phyloP scores from a whole-genome alignment of 92 coral and sea anemone species.

The Porites evermanni region DNA sequence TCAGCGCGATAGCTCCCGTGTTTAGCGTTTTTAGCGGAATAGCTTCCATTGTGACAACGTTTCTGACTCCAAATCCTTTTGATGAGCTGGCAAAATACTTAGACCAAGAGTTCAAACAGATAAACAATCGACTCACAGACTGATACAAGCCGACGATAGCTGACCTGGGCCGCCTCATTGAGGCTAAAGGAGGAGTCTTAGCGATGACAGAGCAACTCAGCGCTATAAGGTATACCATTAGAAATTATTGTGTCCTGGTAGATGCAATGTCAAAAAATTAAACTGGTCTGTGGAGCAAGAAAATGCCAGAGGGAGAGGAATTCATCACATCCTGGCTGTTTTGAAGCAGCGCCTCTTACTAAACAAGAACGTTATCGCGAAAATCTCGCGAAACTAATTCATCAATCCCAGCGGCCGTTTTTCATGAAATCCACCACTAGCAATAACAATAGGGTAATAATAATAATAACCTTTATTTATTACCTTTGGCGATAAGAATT shows the following conservation, averaged over 20 bases:
- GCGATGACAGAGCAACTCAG: constrained; percentile 32
- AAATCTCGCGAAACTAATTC: no score
- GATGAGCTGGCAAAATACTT: constrained; percentile 44
- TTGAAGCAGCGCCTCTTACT: no score
- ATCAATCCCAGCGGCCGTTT: no score
- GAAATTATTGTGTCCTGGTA: constrained; percentile 26
- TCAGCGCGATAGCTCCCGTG: constrained; percentile 20
- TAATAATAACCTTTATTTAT: no score
- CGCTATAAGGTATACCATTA: constrained; percentile 15
- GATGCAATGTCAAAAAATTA: not conserved
- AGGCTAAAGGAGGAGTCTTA: constrained; percentile 9
- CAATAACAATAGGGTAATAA: no score
- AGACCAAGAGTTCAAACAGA: constrained; percentile 34
- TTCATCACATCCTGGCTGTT: no score
- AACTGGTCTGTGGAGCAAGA: constrained; percentile 21
- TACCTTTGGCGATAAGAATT: no score
- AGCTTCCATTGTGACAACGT: constrained; percentile 23
- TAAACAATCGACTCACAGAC: constrained; percentile 19
- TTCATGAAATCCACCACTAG: no score
- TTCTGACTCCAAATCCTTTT: constrained; percentile 45
- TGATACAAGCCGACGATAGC: constrained; percentile 28
- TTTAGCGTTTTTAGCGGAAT: constrained; percentile 15
- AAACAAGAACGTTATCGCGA: no score
- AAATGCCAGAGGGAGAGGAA: not conserved
- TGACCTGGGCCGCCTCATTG: not conserved